These are phyloP conservation scores for Sarcophaga variegata DNA, from an alignment of 2,888 invertebrate genomes.

Conservation along the genomic window DNA sequence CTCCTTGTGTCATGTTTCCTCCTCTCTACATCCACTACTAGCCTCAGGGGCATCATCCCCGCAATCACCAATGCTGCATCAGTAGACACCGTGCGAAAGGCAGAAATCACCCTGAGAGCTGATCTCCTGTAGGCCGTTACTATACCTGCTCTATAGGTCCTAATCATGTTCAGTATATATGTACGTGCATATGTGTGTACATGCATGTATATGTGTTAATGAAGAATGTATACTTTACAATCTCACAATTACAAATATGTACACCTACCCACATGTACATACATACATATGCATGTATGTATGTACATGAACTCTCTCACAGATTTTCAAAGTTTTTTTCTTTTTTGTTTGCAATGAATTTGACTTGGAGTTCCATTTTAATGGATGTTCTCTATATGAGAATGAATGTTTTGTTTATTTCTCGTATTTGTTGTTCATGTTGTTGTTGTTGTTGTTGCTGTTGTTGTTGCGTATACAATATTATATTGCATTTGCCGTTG, in stretches of 20 bases:
- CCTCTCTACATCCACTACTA: too few species aligned
- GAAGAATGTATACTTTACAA: not conserved
- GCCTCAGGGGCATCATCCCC: too few species aligned
- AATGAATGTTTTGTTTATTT: conserved; percentile 41
- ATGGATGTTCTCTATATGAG: conserved; percentile 27
- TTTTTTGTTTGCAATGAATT: conserved; percentile 30
- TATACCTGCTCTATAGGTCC: too few species aligned
- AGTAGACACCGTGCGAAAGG: too few species aligned
- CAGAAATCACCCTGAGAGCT: too few species aligned
- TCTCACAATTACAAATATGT: not conserved
- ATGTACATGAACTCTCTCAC: not conserved
- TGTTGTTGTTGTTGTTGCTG: not conserved
- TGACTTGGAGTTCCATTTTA: conserved; percentile 38
- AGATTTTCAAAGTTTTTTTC: conserved; percentile 37
- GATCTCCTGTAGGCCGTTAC: too few species aligned
- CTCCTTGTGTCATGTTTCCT: too few species aligned
- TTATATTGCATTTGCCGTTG: conserved; percentile 12
- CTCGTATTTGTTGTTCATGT: not conserved
- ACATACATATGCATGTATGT: not conserved
- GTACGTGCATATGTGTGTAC: too few species aligned
- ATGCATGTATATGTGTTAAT: not conserved
- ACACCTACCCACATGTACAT: not conserved
- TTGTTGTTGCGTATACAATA: not conserved
- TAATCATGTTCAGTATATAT: too few species aligned
- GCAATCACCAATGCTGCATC: too few species aligned